These are phyloP conservation scores for Leptodactylus fuscus DNA, from an alignment of 2,113 vertebrate species.

Conservation along the genomic window DNA sequence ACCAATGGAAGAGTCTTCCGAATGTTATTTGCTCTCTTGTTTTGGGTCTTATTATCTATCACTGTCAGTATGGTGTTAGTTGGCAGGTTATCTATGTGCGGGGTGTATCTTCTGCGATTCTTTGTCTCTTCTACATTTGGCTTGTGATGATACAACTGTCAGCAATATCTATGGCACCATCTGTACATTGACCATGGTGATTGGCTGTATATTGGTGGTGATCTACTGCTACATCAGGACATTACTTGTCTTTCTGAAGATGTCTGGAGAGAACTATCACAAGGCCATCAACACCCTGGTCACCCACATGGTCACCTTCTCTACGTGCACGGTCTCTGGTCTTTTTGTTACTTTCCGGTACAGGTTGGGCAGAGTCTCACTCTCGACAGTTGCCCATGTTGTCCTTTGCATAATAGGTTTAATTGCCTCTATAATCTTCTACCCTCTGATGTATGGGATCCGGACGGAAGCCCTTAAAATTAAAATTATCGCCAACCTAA, in stretches of 20 bases:
- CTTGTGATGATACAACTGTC: not conserved
- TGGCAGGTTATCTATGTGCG: not conserved
- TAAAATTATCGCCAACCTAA: too few species aligned
- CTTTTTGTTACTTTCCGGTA: constrained; percentile 21
- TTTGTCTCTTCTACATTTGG: not conserved
- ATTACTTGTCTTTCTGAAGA: not conserved
- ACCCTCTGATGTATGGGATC: not conserved
- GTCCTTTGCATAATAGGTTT: not conserved
- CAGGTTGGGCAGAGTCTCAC: not conserved
- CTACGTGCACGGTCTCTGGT: not conserved
- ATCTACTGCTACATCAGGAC: constrained; percentile 12
- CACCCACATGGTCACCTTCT: constrained; percentile 3
- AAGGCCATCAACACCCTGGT: constrained; percentile 29
- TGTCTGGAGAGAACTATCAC: not conserved
- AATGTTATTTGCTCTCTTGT: not conserved
- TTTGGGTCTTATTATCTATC: not conserved
- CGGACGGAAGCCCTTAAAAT: too few species aligned
- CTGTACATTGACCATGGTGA: not conserved
- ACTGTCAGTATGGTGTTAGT: not conserved
- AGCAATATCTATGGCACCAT: not conserved
- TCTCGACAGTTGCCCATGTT: not conserved
- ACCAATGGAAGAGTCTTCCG: not conserved
- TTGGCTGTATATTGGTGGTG: not conserved
- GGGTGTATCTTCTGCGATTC: constrained; percentile 16
- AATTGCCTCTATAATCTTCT: not conserved